Base-by-base conservation (phyloP, 2,888 invertebrate species). In the Zygogramma bicolorata region DNA sequence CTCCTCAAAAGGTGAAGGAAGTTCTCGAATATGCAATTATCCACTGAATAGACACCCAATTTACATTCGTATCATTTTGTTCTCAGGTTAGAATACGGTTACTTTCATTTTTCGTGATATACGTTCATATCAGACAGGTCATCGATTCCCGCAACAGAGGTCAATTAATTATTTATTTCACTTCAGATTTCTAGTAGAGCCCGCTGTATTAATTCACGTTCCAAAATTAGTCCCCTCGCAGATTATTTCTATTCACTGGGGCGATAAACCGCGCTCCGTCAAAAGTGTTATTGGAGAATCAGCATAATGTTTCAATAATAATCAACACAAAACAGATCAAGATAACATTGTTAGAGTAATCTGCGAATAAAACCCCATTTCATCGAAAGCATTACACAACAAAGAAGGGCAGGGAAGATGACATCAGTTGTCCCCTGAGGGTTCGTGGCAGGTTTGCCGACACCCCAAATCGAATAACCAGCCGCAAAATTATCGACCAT, bases 281-380 rank as follows among this genome's bases (percentile, higher is more conserved):
- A 71, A 77, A 75, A 76, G 68, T 70, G 76, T 72, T 74, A 78
- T 75, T 70, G 67, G 78, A 78, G 74, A 79, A 74, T 70, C 65
- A 74, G 79, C 77, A 71, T 81, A 79, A 79, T 79, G 79, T 81
- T 81, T 80, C 79, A 79, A 79, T 77, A 77, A 77, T 78, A 79
- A 80, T 79, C 79, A 60, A 71, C 74, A 70, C 75, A 73, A 73
- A 78, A 79, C 78, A 79, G 74, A 81, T 81, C 80, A 63, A 79
- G 81, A 81, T 81, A 81, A 77, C 79, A 81, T 80, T 81, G 80
- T 81, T 69, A 58, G 65, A 60, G 61, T 68, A 68, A 74, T 74
- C 71, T 63, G 67, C 68, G 75, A 71, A 70, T 74, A 70, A 74
- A 65, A 69, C 74, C 74, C 71, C 74, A 66, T 75, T 74, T 77